Evolutionary conservation across 2,888 invertebrate genomes (phyloP).

Genomic region (Aspidapion aeneum): DNA sequence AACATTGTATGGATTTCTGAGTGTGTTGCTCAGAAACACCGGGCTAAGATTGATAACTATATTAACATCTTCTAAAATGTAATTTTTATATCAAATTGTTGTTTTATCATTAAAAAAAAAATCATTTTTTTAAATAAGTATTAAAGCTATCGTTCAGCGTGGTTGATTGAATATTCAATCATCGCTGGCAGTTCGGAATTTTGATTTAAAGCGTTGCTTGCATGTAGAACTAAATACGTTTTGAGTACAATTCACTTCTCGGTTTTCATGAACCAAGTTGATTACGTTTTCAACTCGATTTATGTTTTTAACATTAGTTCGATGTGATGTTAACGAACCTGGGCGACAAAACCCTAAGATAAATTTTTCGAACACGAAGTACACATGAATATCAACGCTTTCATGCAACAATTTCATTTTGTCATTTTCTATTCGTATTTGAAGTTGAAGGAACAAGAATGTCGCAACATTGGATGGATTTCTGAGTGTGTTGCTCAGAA

Average conservation of each 20-base stretch:
- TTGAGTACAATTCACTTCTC: too few species aligned
- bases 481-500: slow-evolving; percentile 99
- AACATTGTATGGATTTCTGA: slow-evolving; percentile 99
- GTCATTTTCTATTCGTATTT: slow-evolving; percentile 99
- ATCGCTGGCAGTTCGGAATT: too few species aligned
- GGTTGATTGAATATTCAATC: too few species aligned
- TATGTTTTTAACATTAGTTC: too few species aligned
- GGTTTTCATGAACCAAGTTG: too few species aligned
- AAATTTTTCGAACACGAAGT: slow-evolving; percentile 99
- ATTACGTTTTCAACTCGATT: too few species aligned
- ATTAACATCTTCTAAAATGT: slow-evolving; percentile 99
- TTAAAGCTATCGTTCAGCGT: too few species aligned
- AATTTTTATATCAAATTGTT: too few species aligned
- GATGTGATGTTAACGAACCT: slow-evolving; percentile 96
- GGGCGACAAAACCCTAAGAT: slow-evolving; percentile 98
- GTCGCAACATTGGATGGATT: slow-evolving; percentile 99
- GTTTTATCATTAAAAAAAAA: too few species aligned
- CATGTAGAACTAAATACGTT: too few species aligned
- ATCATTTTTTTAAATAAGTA: too few species aligned
- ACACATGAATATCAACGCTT: slow-evolving; percentile 92
- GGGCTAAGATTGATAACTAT: slow-evolving; percentile 99
- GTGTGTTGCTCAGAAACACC: slow-evolving; percentile 98
- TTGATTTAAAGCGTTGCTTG: too few species aligned
- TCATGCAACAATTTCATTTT: slow-evolving; percentile 99
- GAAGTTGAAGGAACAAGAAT: slow-evolving; percentile 99